Base-by-base conservation (phyloP, 2,888 invertebrate species). In the Nomada ferruginata region DNA sequence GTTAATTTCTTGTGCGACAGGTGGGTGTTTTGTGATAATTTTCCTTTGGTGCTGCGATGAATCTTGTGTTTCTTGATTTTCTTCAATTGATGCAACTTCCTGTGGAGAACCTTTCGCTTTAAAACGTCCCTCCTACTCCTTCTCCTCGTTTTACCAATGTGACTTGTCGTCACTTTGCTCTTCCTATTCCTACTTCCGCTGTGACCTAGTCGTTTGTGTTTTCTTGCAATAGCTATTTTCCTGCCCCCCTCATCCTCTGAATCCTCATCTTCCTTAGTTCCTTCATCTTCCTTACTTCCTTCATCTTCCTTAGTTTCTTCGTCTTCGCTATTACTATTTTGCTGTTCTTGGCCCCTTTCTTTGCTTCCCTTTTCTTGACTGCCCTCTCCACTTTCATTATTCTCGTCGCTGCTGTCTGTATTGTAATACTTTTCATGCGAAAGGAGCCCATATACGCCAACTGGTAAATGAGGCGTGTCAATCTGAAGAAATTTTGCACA, bases 291-390 rank as follows among this genome's bases (percentile, higher is more conserved):
- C 5, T 63, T 47, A 11, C 26, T 52, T n/a, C 44, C 44, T 18
- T 63, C 66, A 18, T 66, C 23, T 1, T 72, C 57, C 7, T 80
- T 55, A 1, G 66, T 36, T 4, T 52, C 66, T 13, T 64, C 20
- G 2, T 50, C 29, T 18, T 52, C 57, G 9, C 15, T 52, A 3
- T 44, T 29, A 5, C 7, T 13, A 2, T 20, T 4, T 7, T 64
- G 26, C 5, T 64, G 15, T 2, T 59, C 44, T 7, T 65, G 11
- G 2, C 42, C n/a, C 9, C 0, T 63, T n/a, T 81, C 74, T n/a
- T 47, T 64, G 55, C 82, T 81, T 7, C 82, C 81, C 9, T 55
- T 26, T 18, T 82, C 87, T 2, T 86, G 73, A 7, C 84, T 74
- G 2, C 69, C 75, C 52, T 75, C 71, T 1, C 74, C 80, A 11